These are phyloP conservation scores for Tineola bisselliella DNA, from an alignment of 2,888 invertebrate genomes.

Conservation along the genomic window DNA sequence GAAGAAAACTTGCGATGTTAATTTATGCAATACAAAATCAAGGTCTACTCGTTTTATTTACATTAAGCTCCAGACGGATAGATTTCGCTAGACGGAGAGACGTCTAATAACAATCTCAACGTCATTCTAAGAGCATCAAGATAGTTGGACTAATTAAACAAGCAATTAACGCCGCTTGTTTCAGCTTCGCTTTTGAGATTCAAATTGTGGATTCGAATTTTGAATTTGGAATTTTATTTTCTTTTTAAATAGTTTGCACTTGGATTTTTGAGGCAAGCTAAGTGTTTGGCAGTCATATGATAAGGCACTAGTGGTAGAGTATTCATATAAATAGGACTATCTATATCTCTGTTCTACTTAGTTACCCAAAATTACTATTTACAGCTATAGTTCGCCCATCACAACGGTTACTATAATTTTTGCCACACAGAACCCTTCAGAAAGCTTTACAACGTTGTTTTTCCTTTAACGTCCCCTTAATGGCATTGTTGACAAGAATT, in stretches of 20 bases:
- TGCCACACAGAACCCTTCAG: not conserved
- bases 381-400: not conserved
- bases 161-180: not conserved
- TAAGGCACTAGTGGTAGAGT: no score
- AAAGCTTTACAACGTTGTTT: conserved; percentile 11
- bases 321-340: no score
- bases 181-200: not conserved
- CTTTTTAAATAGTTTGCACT: no score
- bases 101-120: not conserved
- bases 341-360: no score
- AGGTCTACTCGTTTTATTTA: not conserved
- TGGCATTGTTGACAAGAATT: conserved; percentile 3
- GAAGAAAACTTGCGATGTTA: not conserved
- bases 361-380: no score
- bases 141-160: not conserved
- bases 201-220: not conserved
- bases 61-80: not conserved
- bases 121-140: not conserved
- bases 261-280: no score
- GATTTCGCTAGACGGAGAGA: not conserved
- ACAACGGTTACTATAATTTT: not conserved
- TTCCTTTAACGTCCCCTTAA: conserved; percentile 7
- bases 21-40: not conserved
- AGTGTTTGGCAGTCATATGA: no score
- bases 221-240: no score